Percentiles rank a stretch among this genome's conserved stretches.
Conservation (phyloP, 2,888 invertebrate genomes). For the Nemotelus nigrinus region DNA sequence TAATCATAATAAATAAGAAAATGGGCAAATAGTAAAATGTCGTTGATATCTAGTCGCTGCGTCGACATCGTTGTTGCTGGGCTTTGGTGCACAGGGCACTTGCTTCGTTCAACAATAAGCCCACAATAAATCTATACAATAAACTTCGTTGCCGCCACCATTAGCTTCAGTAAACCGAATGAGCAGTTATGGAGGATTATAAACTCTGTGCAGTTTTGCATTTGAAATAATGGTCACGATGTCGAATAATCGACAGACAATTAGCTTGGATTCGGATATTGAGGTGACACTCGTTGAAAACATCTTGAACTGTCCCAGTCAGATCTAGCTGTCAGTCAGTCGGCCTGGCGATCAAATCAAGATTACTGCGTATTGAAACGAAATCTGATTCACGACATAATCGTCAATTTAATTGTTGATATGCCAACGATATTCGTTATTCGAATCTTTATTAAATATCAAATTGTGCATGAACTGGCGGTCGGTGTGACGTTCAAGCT, state of each 20-base stretch:
- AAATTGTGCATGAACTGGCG: background rate
- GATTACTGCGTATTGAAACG: slow-evolving; percentile 7
- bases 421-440: background rate
- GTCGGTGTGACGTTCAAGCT: too few species aligned
- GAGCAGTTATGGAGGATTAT: slow-evolving; percentile 25
- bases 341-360: slow-evolving; percentile 1
- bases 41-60: slow-evolving; percentile 28
- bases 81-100: too few species aligned
- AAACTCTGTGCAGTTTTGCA: background rate
- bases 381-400: slow-evolving; percentile 33
- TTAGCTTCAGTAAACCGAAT: slow-evolving; percentile 16
- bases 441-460: slow-evolving; percentile 20
- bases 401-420: slow-evolving; percentile 35
- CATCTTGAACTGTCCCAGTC: background rate
- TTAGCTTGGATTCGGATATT: slow-evolving; percentile 20
- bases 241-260: slow-evolving; percentile 23
- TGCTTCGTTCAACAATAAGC: background rate
- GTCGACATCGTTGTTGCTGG: background rate
- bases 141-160: background rate
- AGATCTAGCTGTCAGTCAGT: background rate
- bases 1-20: slow-evolving; percentile 40
- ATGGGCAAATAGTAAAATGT: slow-evolving; percentile 31
- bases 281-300: slow-evolving; percentile 38
- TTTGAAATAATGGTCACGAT: slow-evolving; percentile 33
- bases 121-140: background rate